Evolutionary conservation across 1,140 invertebrate species (phyloP), one percentile per base, ranked within the genome.

Genomic region (Drosophila kikkawai): DNA sequence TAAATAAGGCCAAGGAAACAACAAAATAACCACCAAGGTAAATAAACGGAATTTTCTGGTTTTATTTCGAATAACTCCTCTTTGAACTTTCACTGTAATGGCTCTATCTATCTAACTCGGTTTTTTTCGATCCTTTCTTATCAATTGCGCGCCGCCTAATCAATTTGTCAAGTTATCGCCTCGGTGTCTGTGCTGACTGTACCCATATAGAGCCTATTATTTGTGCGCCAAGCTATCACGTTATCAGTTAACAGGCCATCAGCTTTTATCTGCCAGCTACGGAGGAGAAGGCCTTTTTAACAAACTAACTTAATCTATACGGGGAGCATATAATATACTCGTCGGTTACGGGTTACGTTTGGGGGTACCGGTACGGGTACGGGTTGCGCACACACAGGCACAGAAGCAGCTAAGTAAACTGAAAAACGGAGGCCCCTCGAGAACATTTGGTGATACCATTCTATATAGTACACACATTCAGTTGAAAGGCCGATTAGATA

Each of bases 141-240:
- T 70, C 65, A 37, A 37, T 63, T n/a, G 15, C n/a, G 1, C 5
- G n/a, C 26, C 11, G 64, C 58, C 44, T 61, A 80, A 75, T 83
- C 76, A 76, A 80, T 82, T 87, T 70, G 32, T 69, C 51, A 58
- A 78, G 67, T 56, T 82, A 88, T 84, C 74, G 84, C 84, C 84
- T 71, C 42, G 48, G 67, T 79, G 85, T 88, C 84, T 88, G 69
- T 84, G 65, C 76, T 67, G 61, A 84, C 83, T 88, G 80, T 87
- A 88, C 80, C 69, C 39, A 26, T 51, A 60, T 60, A 53, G 6
- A 13, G 5, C 9, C 17, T 22, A 47, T 44, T 75, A 69, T 74
- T 67, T 73, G 64, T 67, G 74, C 45, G 44, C 44, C 50, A 55
- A 63, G 41, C 66, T 80, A 59, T 66, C 66, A 57, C 45, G 64